These are phyloP conservation scores for Elysia chlorotica DNA, from an alignment of 1,140 invertebrate genomes.

Conservation along the genomic window DNA sequence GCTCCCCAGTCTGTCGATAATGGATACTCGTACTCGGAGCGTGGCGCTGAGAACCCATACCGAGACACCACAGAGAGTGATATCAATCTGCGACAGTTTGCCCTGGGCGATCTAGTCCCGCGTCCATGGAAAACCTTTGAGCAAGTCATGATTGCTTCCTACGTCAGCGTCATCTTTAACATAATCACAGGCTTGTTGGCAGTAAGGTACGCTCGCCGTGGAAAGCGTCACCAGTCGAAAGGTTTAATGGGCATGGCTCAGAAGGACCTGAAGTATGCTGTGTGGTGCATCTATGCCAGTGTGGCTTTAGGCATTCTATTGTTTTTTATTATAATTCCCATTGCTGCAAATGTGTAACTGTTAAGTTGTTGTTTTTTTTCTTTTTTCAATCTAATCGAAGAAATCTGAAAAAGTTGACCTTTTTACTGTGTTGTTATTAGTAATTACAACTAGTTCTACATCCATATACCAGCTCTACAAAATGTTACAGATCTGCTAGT, in stretches of 20 bases:
- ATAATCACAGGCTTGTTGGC: constrained; percentile 44
- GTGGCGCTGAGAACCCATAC: constrained; percentile 54
- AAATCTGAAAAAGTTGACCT: not conserved
- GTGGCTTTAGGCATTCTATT: constrained; percentile 38
- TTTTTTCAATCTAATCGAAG: not conserved
- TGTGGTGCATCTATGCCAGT: constrained; percentile 45
- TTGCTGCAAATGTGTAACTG: constrained; percentile 20
- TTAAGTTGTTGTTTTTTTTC: not conserved
- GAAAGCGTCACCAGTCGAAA: constrained; percentile 47
- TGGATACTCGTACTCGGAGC: constrained; percentile 36
- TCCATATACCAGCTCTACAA: no score
- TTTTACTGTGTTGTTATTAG: not conserved
- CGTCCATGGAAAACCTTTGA: constrained; percentile 48
- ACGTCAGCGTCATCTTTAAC: constrained; percentile 44
- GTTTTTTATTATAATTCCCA: constrained; percentile 36
- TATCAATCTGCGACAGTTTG: constrained; percentile 43
- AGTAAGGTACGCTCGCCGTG: constrained; percentile 42
- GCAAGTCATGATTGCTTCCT: constrained; percentile 45
- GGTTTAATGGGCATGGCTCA: constrained; percentile 55
- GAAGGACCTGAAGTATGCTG: constrained; percentile 41
- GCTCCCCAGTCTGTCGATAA: constrained; percentile 14
- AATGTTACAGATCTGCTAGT: no score
- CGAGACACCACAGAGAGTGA: constrained; percentile 50
- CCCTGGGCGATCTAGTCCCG: constrained; percentile 46
- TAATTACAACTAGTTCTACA: not conserved